A percentile compares a stretch with the other conserved stretches of the same genome.
Conservation (phyloP, 2,113 vertebrate species). For the Pelvicachromis taeniatus region DNA sequence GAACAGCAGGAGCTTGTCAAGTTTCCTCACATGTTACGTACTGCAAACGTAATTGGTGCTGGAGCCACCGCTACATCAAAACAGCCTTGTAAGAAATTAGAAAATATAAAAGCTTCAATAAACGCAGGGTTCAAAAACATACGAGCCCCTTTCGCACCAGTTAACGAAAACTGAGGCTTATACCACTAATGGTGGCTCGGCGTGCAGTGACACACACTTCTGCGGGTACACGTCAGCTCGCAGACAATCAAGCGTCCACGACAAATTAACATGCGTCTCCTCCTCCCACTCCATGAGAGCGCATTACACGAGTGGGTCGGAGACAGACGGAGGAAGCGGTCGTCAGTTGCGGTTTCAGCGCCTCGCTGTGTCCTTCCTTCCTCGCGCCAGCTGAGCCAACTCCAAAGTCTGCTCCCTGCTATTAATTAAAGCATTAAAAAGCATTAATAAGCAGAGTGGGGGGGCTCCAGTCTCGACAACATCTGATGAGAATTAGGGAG, state of each 20-base stretch:
- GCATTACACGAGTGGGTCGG: background rate
- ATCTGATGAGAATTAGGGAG: conserved; percentile 52
- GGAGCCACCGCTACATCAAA: conserved; percentile 23
- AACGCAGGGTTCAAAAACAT: conserved; percentile 20
- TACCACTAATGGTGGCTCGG: background rate
- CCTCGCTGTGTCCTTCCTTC: conserved; percentile 48
- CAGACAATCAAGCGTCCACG: background rate
- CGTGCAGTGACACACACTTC: background rate
- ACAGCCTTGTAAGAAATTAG: background rate
- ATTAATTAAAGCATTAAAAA: conserved; percentile 60
- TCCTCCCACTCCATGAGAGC: background rate
- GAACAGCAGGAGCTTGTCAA: conserved; percentile 3
- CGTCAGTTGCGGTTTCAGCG: conserved; percentile 30
- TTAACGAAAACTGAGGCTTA: conserved; percentile 7
- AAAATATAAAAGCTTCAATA: conserved; percentile 30
- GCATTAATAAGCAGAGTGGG: conserved; percentile 42
- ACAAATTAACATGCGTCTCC: background rate
- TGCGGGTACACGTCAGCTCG: background rate
- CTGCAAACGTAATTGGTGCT: conserved; percentile 38
- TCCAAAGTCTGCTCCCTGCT: conserved; percentile 40
- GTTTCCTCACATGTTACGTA: conserved; percentile 12
- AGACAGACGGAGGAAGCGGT: conserved; percentile 16
- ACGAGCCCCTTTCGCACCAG: conserved; percentile 6
- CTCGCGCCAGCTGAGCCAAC: background rate
- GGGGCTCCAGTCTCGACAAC: conserved; percentile 36